Evolutionary conservation across 2,888 invertebrate species (phyloP).

Genomic region (Belgica antarctica): DNA sequence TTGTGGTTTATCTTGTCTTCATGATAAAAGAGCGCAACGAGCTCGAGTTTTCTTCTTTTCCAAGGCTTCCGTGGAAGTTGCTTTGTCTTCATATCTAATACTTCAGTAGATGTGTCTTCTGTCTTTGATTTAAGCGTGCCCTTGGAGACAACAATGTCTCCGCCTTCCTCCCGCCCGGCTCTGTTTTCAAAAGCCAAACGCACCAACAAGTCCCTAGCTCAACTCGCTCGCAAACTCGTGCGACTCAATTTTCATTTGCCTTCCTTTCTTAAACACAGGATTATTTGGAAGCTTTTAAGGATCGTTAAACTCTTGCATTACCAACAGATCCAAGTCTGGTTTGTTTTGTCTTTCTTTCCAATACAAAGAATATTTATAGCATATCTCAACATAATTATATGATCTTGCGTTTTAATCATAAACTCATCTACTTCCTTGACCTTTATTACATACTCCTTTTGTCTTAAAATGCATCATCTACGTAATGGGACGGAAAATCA

Average conservation of each 20-base stretch:
- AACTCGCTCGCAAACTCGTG: neutral
- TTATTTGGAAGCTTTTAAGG: too few relatives aligned
- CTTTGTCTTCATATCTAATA: too few relatives aligned
- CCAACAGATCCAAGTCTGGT: neutral
- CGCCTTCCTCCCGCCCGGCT: neutral
- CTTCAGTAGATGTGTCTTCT: too few relatives aligned
- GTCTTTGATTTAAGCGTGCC: too few relatives aligned
- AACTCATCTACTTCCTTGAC: constrained; percentile 20
- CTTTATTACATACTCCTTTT: constrained; percentile 25
- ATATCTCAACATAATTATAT: neutral
- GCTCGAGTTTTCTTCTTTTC: too few relatives aligned
- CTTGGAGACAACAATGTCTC: too few relatives aligned
- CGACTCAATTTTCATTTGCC: neutral
- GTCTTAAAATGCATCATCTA: constrained; percentile 26
- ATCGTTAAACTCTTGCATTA: too few relatives aligned
- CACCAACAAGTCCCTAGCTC: too few relatives aligned
- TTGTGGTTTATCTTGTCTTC: neutral
- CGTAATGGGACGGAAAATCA: constrained; percentile 12
- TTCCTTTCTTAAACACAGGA: neutral
- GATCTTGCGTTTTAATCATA: constrained; percentile 22
- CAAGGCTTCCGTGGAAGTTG: too few relatives aligned
- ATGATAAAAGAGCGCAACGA: constrained; percentile 21
- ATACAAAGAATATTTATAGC: neutral
- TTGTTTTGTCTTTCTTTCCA: neutral
- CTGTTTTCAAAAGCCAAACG: neutral